Evolutionary conservation across 2,888 invertebrate species (phyloP).

Genomic region (Oligia fasciuncula): DNA sequence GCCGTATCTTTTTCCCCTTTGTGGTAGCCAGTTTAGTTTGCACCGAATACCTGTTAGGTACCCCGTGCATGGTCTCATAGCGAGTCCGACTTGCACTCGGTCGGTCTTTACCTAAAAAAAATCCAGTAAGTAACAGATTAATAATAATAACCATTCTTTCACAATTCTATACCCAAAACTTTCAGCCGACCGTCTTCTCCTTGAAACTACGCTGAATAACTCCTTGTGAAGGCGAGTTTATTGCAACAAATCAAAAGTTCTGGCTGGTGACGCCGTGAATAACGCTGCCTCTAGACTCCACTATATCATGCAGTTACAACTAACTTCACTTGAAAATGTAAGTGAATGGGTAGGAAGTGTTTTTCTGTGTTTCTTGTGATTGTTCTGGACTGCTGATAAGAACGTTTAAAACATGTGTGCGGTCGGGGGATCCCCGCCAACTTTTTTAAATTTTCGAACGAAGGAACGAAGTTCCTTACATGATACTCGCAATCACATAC

Average conservation of each 20-base stretch:
- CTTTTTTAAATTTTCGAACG: background rate
- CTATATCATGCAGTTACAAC: conserved; percentile 52
- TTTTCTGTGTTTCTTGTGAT: background rate
- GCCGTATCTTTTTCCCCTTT: background rate
- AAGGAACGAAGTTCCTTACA: background rate
- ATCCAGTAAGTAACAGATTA: background rate
- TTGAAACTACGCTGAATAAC: conserved; percentile 54
- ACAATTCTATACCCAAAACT: background rate
- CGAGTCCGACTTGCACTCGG: background rate
- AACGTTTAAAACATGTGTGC: background rate
- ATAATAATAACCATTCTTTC: background rate
- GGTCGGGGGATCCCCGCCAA: background rate
- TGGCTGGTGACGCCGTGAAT: conserved; percentile 65
- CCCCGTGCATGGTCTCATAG: too few species aligned
- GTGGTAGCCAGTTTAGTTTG: background rate
- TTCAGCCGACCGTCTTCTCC: background rate
- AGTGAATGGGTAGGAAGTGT: background rate
- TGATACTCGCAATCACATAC: background rate
- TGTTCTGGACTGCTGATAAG: background rate
- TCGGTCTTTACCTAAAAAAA: background rate
- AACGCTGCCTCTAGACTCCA: conserved; percentile 58
- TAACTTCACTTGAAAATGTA: conserved; percentile 1
- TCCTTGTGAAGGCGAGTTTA: conserved; percentile 70
- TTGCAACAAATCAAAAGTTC: conserved; percentile 79
- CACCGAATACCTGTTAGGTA: background rate